Evolutionary conservation across 35 echinoderm and acorn worm species (phyloP), one percentile per base, ranked within the genome.

Genomic region (Hemicentrotus pulcherrimus): DNA sequence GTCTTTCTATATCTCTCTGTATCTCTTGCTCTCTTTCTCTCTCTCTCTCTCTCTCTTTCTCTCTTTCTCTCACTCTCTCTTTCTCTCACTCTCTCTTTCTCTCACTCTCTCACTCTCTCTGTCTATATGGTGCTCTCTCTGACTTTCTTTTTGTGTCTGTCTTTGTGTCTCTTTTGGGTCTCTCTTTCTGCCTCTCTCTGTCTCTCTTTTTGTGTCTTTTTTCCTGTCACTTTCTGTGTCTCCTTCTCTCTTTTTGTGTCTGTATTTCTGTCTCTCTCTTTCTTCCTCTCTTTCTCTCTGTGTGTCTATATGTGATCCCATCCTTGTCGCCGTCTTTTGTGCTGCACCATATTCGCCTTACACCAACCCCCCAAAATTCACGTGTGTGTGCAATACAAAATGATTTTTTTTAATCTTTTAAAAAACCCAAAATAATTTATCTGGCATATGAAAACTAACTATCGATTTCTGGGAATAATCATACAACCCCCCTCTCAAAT

Each of bases 321-420:
- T n/a, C 24, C 65, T 18, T 19, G 47, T 92, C 91, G 61, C 86
- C 48, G 19, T 91, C 32, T 31, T 78, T 31, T 95, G 47, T 52
- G 78, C 16, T 47, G 86, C 60, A 94, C 91, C 93, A 94, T 96
- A 92, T 86, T 96, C 91, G 89, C 65, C 65, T 78, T 28, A 78
- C 28, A 78, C 65, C 65, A 78, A 78, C 19, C 28, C 65, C 65
- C 65, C 50, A 10, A 78, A 78, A 78, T 87, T 47, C 89, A 55
- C 48, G 31, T 61, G 46, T 55, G 47, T 47, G 59, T 94, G 47
- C 87, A 94, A 94, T 47, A 47, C 9, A 91, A 46, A 78, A 6
- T 78, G 7, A 94, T 30, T 61, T 93, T 2, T 5, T 18, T 33
- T 5, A 32, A 32, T 18, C 22, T n/a, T n/a, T n/a, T n/a, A n/a